Base-by-base conservation (phyloP, 2,113 vertebrate genomes). In the Maccullochella peelii region DNA sequence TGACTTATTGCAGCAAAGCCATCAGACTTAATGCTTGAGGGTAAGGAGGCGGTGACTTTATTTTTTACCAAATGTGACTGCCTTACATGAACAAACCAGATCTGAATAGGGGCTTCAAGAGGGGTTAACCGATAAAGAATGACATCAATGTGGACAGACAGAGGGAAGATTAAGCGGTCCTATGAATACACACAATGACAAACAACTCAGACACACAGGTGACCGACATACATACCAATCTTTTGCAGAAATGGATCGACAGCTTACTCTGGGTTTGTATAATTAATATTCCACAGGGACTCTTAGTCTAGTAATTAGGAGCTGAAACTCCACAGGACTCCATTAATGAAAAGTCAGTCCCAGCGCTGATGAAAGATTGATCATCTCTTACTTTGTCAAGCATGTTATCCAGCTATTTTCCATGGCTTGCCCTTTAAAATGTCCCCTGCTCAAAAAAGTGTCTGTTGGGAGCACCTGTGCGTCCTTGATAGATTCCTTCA, bases 261-360 rank as follows among this genome's bases (percentile, higher is more conserved):
- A 58, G 83, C 79, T 38, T 77, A 62, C 70, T 81, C 83, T 66
- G 70, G 70, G 65, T 79, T 86, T 85, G 70, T 88, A 85, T 87
- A 78, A 90, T 91, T 91, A 89, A 91, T 91, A 90, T 91, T 91
- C 92, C 90, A 83, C 47, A 40, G 84, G 80, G 92, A 89, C 72
- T 61, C 75, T 63, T 89, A 88, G 81, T 79, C 65, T 63, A 85
- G 85, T 89, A 88, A 91, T 92, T 92, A 91, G 86, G 63, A 76
- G 77, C 77, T 83, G 73, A 88, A 89, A 82, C 87, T 86, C 85
- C 74, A 89, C 85, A 80, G 85, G 89, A 88, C 72, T 88, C 84
- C 89, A 82, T 93, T 91, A 92, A 89, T 90, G 76, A 92, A 92
- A 93, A 91, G 85, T 92, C 83, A 83, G 70, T 68, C 74, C 77